Base-by-base conservation (phyloP, 2,797 vertebrate genomes). In the Buceros bicornis region DNA sequence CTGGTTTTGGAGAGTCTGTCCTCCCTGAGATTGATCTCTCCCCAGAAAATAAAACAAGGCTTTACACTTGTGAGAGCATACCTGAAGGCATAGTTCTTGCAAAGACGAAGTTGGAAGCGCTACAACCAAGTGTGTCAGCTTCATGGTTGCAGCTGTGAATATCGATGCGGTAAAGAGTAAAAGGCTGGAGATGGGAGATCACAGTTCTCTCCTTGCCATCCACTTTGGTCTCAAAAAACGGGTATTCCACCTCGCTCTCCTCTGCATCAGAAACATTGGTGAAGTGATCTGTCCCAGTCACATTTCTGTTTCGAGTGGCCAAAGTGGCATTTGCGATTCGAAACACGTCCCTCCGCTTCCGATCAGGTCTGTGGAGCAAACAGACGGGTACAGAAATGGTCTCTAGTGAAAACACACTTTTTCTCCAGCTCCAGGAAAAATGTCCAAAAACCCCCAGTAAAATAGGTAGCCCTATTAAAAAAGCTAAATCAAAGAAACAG, bases 71-170 rank as follows among this genome's bases (percentile, higher is more conserved):
- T 21, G 22, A 26, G 31, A 20, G 56, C 89, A 6, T 96, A 99
- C 99, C 99, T 98, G 99, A 99, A 26, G 99, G 99, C 98, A 99
- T 99, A 88, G 99, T 99, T 96, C 99, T 98, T 54, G 99, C 99
- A 91, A 99, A 99, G 89, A 99, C 99, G 3, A 99, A 99, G 91
- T 99, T 99, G 24, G 99, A 99, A 6, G 99, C 99, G 0, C 99
- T 99, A 89, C 99, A 99, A 88, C 98, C 98, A 16, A 98, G 98
- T 2, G 91, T 98, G 47, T 98, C 98, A 10, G 99, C 99, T 95
- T 99, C 99, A 2, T 99, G 98, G 84, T 99, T 99, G 93, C 99
- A 99, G 89, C 99, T 99, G 53, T 99, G 99, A 80, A 99, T 99
- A 93, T 99, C 99, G 3, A 99, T 99, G 81, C 99, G 99, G 97